A percentile compares a stretch with the other conserved stretches of the same genome.
phyloP scores from a whole-genome alignment of 2,797 vertebrate genomes.

The Pagetopsis macropterus region DNA sequence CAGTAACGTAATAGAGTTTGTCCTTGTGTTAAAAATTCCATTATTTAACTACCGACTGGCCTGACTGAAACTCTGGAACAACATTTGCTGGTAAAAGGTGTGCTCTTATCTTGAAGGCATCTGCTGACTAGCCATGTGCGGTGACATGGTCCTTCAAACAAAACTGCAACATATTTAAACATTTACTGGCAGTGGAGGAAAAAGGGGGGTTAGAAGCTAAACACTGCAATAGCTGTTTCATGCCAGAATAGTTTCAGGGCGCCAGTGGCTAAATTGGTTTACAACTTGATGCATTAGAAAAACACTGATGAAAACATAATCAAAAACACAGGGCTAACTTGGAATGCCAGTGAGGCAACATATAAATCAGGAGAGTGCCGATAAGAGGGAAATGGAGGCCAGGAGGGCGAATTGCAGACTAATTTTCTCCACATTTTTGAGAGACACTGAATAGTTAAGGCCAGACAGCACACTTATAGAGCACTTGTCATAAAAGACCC shows the following conservation, averaged over 20 bases:
- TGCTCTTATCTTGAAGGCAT: slow-evolving; percentile 74
- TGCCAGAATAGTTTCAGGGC: slow-evolving; percentile 81
- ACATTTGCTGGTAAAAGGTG: slow-evolving; percentile 58
- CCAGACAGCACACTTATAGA: slow-evolving; percentile 66
- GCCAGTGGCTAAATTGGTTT: slow-evolving; percentile 82
- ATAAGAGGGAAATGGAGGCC: slow-evolving; percentile 53
- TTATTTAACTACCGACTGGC: slow-evolving; percentile 31
- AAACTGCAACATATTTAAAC: slow-evolving; percentile 81
- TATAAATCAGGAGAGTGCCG: slow-evolving; percentile 65
- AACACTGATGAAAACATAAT: slow-evolving; percentile 82
- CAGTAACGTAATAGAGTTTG: slow-evolving; percentile 1
- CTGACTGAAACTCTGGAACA: slow-evolving; percentile 39
- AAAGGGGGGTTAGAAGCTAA: slow-evolving; percentile 53
- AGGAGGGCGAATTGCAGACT: slow-evolving; percentile 50
- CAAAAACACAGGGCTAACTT: slow-evolving; percentile 71
- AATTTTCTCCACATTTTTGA: slow-evolving; percentile 61
- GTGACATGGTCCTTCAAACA: slow-evolving; percentile 75
- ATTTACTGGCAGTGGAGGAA: slow-evolving; percentile 76
- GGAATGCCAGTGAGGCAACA: slow-evolving; percentile 60
- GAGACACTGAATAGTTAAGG: slow-evolving; percentile 65
- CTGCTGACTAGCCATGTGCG: slow-evolving; percentile 69
- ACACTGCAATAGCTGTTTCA: slow-evolving; percentile 76
- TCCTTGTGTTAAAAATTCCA: slow-evolving; percentile 28
- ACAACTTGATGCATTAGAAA: slow-evolving; percentile 81
- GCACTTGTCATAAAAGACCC: slow-evolving; percentile 60